phyloP scores from a whole-genome alignment of 1,140 invertebrate genomes.

The Danaus melanippus region DNA sequence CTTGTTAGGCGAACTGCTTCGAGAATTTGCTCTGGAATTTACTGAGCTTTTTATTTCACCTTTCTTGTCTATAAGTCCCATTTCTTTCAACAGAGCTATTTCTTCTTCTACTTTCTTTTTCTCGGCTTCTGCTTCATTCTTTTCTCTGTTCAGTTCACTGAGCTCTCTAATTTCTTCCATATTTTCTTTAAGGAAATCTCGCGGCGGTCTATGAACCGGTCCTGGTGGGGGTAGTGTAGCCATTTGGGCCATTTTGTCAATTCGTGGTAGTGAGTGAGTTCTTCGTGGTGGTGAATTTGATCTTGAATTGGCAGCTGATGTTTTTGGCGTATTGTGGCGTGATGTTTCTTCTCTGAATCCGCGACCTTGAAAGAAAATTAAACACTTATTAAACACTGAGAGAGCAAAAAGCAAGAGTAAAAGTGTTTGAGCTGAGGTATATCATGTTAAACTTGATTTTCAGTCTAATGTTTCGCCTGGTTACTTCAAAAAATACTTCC shows the following conservation, averaged over 20 bases:
- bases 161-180: constrained; percentile 68
- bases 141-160: constrained; percentile 67
- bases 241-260: constrained; percentile 58
- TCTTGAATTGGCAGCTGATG: constrained; percentile 60
- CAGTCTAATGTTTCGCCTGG: no score
- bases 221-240: constrained; percentile 44
- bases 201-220: constrained; percentile 41
- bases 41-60: constrained; percentile 34
- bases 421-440: no score
- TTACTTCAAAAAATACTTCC: no score
- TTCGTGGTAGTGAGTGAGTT: constrained; percentile 48
- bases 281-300: constrained; percentile 50
- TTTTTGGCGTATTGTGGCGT: constrained; percentile 64
- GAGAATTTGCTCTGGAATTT: constrained; percentile 46
- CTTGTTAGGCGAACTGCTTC: constrained; percentile 56
- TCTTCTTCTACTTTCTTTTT: constrained; percentile 61
- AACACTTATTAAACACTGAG: neutral
- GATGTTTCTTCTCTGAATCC: constrained; percentile 67
- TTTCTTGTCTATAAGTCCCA: constrained; percentile 56
- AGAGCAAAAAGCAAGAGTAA: no score
- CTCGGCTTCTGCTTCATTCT: constrained; percentile 65
- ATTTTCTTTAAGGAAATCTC: constrained; percentile 68
- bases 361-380: constrained; percentile 35
- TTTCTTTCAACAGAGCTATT: constrained; percentile 63
- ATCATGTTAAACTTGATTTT: no score